A percentile compares a stretch with the other conserved stretches of the same genome.
Conservation (phyloP, 1,140 invertebrate genomes). For the Ceratoteleas bidentatus region DNA sequence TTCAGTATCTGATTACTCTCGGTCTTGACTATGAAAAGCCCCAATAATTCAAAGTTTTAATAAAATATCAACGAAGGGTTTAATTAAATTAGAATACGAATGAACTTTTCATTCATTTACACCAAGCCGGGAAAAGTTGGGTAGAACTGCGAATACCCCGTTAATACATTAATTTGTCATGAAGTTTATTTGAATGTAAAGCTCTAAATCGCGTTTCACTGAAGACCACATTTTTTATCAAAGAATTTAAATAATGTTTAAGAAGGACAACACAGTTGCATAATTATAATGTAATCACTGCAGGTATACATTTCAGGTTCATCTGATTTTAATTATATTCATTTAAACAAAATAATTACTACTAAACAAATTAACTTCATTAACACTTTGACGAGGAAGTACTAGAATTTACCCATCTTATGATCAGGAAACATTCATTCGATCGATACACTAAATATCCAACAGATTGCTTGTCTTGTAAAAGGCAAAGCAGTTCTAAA, state of each 20-base stretch:
- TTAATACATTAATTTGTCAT: neutral
- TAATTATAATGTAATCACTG: too few species aligned
- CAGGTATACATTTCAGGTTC: too few species aligned
- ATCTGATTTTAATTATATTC: too few species aligned
- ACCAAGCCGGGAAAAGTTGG: conserved; percentile 1
- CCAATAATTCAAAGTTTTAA: neutral
- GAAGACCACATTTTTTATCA: neutral
- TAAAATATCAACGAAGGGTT: neutral
- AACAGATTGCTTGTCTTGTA: too few species aligned
- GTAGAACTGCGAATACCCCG: neutral
- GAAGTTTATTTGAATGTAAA: neutral
- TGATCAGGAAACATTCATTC: too few species aligned
- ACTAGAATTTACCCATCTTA: too few species aligned
- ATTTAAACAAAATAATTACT: too few species aligned
- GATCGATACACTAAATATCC: too few species aligned
- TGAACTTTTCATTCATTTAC: conserved; percentile 18
- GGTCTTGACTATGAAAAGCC: neutral
- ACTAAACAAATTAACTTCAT: too few species aligned
- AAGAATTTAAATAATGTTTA: neutral
- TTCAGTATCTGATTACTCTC: neutral
- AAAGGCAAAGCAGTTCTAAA: too few species aligned
- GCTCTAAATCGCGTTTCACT: neutral
- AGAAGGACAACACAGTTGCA: neutral
- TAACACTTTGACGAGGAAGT: too few species aligned
- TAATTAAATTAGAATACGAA: conserved; percentile 3